Evolutionary conservation across 2,797 vertebrate genomes (phyloP).

Genomic region (Rhynchonycteris naso): DNA sequence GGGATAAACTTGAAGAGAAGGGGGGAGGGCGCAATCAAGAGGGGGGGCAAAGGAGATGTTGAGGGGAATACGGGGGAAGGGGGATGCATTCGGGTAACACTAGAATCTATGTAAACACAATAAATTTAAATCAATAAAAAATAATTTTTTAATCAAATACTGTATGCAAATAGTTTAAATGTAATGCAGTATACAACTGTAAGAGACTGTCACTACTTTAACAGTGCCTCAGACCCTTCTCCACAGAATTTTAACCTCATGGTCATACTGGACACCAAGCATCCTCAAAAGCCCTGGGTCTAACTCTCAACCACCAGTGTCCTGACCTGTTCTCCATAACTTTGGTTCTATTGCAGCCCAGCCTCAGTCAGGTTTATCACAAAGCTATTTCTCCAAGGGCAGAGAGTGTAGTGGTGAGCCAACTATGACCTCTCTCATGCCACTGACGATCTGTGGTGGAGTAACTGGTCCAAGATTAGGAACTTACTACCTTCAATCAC

Average conservation of each 20-base stretch:
- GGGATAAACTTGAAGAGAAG: too few relatives aligned
- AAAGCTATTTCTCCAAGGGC: not conserved
- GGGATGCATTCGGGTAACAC: too few relatives aligned
- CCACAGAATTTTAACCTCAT: not conserved
- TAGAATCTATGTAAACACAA: too few relatives aligned
- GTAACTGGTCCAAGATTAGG: not conserved
- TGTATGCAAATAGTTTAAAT: not conserved
- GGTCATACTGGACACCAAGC: not conserved
- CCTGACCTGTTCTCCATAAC: not conserved
- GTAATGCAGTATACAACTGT: not conserved
- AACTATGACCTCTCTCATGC: not conserved
- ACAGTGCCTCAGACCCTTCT: not conserved
- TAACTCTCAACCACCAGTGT: not conserved
- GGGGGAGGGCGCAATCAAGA: too few relatives aligned
- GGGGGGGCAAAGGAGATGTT: too few relatives aligned
- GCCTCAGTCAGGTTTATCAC: not conserved
- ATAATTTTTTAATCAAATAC: too few relatives aligned
- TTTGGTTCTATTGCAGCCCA: not conserved
- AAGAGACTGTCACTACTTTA: not conserved
- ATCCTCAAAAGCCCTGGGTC: not conserved
- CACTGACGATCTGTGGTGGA: not conserved
- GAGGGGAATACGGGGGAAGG: too few relatives aligned
- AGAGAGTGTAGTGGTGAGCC: not conserved
- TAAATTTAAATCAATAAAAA: too few relatives aligned
- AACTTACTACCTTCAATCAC: not conserved